Evolutionary conservation across 2,113 vertebrate species (phyloP).

Genomic region (Astur gentilis): DNA sequence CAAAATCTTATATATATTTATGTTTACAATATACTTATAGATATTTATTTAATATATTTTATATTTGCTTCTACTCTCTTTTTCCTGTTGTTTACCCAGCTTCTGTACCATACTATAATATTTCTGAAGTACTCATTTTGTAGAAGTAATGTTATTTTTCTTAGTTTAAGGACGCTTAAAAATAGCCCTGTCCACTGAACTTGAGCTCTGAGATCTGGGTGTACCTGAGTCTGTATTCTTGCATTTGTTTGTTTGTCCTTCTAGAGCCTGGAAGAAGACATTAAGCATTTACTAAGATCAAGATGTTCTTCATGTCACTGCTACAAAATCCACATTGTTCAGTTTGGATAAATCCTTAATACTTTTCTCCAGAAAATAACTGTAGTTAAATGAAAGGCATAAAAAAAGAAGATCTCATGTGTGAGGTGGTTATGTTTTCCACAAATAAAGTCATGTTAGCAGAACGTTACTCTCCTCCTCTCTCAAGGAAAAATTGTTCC

Average conservation of each 20-base stretch:
- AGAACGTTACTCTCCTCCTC: neutral
- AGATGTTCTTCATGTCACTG: neutral
- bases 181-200: neutral
- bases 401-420: neutral
- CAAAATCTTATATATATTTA: neutral
- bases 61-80: neutral
- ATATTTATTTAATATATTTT: neutral
- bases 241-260: neutral
- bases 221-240: neutral
- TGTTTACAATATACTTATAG: neutral
- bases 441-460: neutral
- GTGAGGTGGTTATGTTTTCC: neutral
- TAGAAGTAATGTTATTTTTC: neutral
- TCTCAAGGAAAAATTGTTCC: neutral
- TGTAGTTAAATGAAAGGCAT: neutral
- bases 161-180: neutral
- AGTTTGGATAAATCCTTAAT: neutral
- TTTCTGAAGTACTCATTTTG: neutral
- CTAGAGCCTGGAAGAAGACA: neutral
- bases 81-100: neutral
- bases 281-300: neutral
- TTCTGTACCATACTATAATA: neutral
- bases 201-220: neutral
- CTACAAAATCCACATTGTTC: neutral
- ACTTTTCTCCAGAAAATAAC: neutral